These are phyloP conservation scores for Seriola rivoliana DNA, from an alignment of 2,113 vertebrate genomes.

Conservation along the genomic window DNA sequence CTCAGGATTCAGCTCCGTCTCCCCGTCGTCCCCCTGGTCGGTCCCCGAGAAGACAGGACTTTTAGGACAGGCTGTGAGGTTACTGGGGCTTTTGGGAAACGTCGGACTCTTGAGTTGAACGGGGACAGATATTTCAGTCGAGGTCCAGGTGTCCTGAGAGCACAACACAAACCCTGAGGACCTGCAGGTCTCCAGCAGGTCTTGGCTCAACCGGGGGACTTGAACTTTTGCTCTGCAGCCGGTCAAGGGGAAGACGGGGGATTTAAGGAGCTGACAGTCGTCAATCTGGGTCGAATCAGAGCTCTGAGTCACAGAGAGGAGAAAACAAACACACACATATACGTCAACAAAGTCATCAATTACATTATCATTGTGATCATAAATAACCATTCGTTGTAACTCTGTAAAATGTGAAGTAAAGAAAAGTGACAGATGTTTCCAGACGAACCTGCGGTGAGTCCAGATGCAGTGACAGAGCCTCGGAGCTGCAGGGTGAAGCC, in stretches of 20 bases:
- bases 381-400: no score
- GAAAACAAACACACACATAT: not conserved
- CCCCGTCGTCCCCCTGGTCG: not conserved
- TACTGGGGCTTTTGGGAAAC: conserved; percentile 43
- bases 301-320: conserved; percentile 44
- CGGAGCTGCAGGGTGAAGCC: conserved; percentile 31
- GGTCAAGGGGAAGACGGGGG: conserved; percentile 53
- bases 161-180: conserved; percentile 65
- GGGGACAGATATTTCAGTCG: not conserved
- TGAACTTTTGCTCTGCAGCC: conserved; percentile 29
- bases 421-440: not conserved
- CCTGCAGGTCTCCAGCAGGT: conserved; percentile 54
- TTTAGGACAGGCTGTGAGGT: not conserved
- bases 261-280: conserved; percentile 15
- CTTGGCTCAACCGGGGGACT: conserved; percentile 42
- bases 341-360: not conserved
- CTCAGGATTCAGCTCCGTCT: not conserved
- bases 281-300: conserved; percentile 60
- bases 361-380: no score
- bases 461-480: not conserved
- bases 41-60: conserved; percentile 36
- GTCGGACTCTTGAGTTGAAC: conserved; percentile 39
- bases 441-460: conserved; percentile 57
- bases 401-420: not conserved
- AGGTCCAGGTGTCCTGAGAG: conserved; percentile 54